Base-by-base conservation (phyloP, 2,888 invertebrate genomes). In the Hirudinaria manillensis region DNA sequence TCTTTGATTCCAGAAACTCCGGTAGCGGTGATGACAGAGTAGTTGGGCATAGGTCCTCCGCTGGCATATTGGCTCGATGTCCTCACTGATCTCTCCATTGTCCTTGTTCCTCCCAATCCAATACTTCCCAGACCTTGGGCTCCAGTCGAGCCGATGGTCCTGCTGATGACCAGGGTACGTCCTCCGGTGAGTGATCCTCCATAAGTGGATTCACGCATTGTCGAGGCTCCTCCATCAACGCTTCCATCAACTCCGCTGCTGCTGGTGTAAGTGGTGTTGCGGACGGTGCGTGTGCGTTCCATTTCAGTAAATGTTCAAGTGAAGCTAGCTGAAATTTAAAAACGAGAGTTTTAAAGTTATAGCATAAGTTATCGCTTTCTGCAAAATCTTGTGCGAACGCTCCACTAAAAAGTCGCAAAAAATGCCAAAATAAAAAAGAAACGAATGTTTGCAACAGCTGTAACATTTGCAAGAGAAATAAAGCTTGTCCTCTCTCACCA, bases 1-100 rank as follows among this genome's bases (percentile, higher is more conserved):
- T 83, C 81, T 78, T 86, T 86, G 27, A 87, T 84, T n/a, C 27
- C 34, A n/a, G 32, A 56, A 36, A 73, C 73, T 38, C 73, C 73
- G n/a, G 73, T 61, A 27, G 73, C 73, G 32, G 73, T 73, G 27
- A 73, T 73, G 73, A 34, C 65, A n/a, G 73, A 55, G 38, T 73
- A 73, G 65, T 73, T 53, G 16, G 73, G 73, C 55, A 73, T 73
- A 29, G 73, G 73, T 16, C 55, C 73, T 13, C 73, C 65, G 32
- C 34, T 56, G 61, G 29, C 56, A 55, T 73, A 73, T 38, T 73
- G 61, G 38, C 21, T 36, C 24, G 61, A 55, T 21, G 65, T 61
- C 36, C 65, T 73, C 34, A 38, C 32, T 19, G 73, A 61, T 24
- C 73, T 61, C n/a, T 73, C 73, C 65, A 73, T 32, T 34, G 73